Evolutionary conservation across 2,797 vertebrate genomes (phyloP), one percentile per base, ranked within the genome.

Genomic region (Diglossa cyanea): DNA sequence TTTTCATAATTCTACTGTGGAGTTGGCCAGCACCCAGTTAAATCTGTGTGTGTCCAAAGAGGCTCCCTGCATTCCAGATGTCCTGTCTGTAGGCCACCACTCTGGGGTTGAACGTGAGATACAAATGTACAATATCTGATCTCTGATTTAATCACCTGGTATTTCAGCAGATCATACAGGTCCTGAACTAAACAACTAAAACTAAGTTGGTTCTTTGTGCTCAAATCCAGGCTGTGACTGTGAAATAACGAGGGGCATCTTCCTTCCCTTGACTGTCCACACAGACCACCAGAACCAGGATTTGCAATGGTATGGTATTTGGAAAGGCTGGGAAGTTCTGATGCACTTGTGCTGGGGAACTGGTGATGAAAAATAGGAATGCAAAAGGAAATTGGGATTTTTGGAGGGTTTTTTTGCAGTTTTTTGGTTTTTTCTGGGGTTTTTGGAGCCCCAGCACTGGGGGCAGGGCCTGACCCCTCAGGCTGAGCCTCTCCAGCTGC

Each of bases 381-480:
- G 47, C 28, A 51, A 39, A 75, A 51, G 40, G 53, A 47, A 77
- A n/a, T 0, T 15, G 5, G 37, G 65, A 30, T 25, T 51, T 51
- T 60, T 20, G 20, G 20, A 18, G 13, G 24, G 5, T 0, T 2
- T n/a, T 35, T 40, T 47, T 33, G 0, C 10, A 11, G 24, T 10
- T 7, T 21, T 30, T 17, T 13, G 7, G 7, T 33, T 23, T 20
- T 16, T 24, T 17, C 12, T 5, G n/a, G 75, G 18, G 11, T 26
- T 47, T 66, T 73, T 77, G 33, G 39, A 80, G 42, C 9, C 5
- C 9, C 2, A 20, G 30, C 0, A 0, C 45, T 23, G 24, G 47
- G 30, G 1, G 4, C 42, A 39, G 33, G 7, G 30, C 20, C n/a
- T 45, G 70, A 40, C 11, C 12, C 16, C 8, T 88, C 55, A 7